Base-by-base conservation (phyloP, 92 coral and sea anemone genomes). In the Heteractis magnifica region DNA sequence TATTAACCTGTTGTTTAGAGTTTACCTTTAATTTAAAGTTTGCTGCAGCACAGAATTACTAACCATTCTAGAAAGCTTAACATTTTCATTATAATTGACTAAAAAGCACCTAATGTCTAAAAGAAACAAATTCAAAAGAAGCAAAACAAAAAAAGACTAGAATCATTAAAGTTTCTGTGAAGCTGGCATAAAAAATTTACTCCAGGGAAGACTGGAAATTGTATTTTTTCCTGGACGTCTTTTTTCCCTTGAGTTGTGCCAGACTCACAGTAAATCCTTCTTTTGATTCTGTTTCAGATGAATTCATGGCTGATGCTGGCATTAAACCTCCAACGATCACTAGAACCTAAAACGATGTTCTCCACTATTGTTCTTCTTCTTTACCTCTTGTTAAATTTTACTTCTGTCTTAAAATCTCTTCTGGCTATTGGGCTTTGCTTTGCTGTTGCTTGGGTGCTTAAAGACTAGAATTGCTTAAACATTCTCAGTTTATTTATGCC, bases 241-340 rank as follows among this genome's bases (percentile, higher is more conserved):
- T 64, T 81, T 34, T 49, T 70, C 49, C 56, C 77, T 72, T 59
- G 77, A 77, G 41, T 87, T 78, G 20, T 82, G 87, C 84, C 88
- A 91, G 90, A 73, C 90, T 79, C 94, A 89, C 94, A 91, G 98
- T 93, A 92, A 92, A 90, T 79, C 86, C 81, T 87, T 89, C 93
- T 88, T 93, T 83, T 92, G 86, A 72, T 93, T 93, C 90, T 77
- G 85, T 93, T 93, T 89, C 98, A 93, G 98, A 91, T 93, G 58
- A 91, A 80, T 87, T 79, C 93, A 79, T 87, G 87, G 87, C 86
- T 80, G 84, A 71, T 71, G 83, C 88, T 86, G 91, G 86, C 89
- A 72, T 64, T 78, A 52, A 74, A 88, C 84, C 81, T 87, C 72
- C 89, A 89, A 86, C 78, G 87, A 79, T 73, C 86, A 56, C 56